These are phyloP conservation scores for Lissocephala sabroskyi DNA, from an alignment of 2,888 invertebrate species.

Conservation along the genomic window DNA sequence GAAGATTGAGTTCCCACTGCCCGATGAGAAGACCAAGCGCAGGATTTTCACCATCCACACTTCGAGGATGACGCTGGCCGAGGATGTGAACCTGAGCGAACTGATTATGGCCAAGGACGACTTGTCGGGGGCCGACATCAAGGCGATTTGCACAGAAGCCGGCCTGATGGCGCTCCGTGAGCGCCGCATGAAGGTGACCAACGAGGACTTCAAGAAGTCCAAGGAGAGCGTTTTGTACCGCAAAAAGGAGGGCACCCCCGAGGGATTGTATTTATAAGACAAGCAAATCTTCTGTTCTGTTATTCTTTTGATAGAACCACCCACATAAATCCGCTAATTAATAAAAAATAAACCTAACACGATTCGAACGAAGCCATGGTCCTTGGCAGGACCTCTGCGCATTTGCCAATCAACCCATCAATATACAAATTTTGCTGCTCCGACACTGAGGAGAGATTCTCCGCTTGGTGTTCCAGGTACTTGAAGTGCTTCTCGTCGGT, in stretches of 20 bases:
- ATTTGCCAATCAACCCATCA: slow-evolving; percentile 29
- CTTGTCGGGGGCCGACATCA: slow-evolving; percentile 96
- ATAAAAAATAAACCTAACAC: slow-evolving; percentile 27
- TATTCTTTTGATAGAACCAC: slow-evolving; percentile 41
- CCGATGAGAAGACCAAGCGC: slow-evolving; percentile 98
- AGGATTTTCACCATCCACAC: slow-evolving; percentile 99
- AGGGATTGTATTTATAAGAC: slow-evolving; percentile 95
- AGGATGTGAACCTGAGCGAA: slow-evolving; percentile 97
- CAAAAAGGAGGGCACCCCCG: slow-evolving; percentile 99
- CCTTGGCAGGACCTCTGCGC: slow-evolving; percentile 28
- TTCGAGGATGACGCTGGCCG: slow-evolving; percentile 97
- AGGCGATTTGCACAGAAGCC: slow-evolving; percentile 99
- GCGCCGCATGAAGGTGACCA: slow-evolving; percentile 99
- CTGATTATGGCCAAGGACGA: slow-evolving; percentile 99
- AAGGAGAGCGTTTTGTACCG: slow-evolving; percentile 99
- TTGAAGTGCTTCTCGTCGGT: slow-evolving; percentile 39
- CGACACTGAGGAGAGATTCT: slow-evolving; percentile 26
- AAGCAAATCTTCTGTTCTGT: slow-evolving; percentile 40
- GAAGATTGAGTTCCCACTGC: slow-evolving; percentile 99
- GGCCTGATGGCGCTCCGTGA: slow-evolving; percentile 98
- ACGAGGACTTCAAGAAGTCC: slow-evolving; percentile 99
- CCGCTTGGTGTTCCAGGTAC: slow-evolving; percentile 29
- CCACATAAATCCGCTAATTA: slow-evolving; percentile 45
- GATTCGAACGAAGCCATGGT: slow-evolving; percentile 42
- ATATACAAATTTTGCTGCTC: slow-evolving; percentile 44